Base-by-base conservation (phyloP, 1,140 invertebrate species). In the Rhopalosiphum maidis region DNA sequence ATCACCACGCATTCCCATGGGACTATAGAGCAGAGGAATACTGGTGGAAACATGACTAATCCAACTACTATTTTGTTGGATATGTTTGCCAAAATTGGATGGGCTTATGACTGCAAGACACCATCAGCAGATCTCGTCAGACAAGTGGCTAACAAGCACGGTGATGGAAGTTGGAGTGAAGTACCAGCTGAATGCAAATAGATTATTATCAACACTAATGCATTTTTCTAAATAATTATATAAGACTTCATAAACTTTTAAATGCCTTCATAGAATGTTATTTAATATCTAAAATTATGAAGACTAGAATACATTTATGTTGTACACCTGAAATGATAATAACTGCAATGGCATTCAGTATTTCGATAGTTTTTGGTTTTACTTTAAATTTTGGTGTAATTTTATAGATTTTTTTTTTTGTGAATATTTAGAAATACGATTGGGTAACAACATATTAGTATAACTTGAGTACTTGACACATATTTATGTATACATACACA, bases 21-120 rank as follows among this genome's bases (percentile, higher is more conserved):
- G 97, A 99, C 95, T 98, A 98, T 95, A 97, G 97, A 94, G 96
- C 97, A 41, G 96, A 96, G 8, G 97, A 98, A 94, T 96, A 97
- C n/a, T 35, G 97, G 97, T 60, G 95, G 96, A 94, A 97, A 97
- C 95, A 95, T 95, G 30, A 96, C 96, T n/a, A 99, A 99, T 95
- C 95, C 97, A 87, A 98, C 98, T 0, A 98, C 97, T 15, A 97
- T 96, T 0, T 87, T 96, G 7, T 95, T 96, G 11, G 95, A 96
- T 89, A 94, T 95, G 25, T 96, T 96, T 93, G 95, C 95, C 0
- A 95, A 96, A 95, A 95, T 96, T 87, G 96, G 96, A 1, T 96
- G 96, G 96, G 96, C 96, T 2, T 96, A 96, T 94, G 96, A 97
- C 94, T 94, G 96, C 85, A 96, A 96, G 94, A 91, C 2, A 0